These are phyloP conservation scores for Aporophyla nigra DNA, from an alignment of 2,888 invertebrate species.

Conservation along the genomic window DNA sequence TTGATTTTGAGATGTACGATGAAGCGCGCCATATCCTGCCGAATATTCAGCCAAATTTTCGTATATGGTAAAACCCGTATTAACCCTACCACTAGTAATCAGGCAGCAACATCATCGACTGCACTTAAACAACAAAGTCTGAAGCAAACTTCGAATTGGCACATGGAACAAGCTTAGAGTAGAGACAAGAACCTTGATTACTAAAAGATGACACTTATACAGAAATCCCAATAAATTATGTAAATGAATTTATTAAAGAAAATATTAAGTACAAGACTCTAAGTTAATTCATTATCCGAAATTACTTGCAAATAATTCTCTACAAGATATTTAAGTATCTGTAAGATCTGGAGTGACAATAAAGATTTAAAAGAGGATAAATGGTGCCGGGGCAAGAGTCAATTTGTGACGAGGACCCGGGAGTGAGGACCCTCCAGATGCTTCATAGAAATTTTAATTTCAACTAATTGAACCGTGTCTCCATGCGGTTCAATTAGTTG, in stretches of 20 bases:
- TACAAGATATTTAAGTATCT: conserved; percentile 36
- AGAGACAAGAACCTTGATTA: not conserved
- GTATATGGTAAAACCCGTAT: no score
- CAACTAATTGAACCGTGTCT: conserved; percentile 51
- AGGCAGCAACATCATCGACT: not conserved
- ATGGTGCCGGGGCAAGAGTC: conserved; percentile 51
- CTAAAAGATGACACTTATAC: no score
- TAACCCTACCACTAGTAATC: no score
- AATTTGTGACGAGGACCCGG: conserved; percentile 53
- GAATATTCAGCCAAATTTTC: no score
- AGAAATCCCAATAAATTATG: conserved; percentile 1
- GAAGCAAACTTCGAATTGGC: no score
- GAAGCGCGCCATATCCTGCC: no score
- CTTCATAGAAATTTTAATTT: conserved; percentile 62
- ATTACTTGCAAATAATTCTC: conserved; percentile 38
- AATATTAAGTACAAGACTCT: conserved; percentile 2
- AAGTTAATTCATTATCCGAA: conserved; percentile 38
- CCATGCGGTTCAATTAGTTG: no score
- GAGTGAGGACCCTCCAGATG: conserved; percentile 43
- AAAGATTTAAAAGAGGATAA: conserved; percentile 55
- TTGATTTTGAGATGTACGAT: no score
- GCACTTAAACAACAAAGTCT: no score
- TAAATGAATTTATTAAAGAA: not conserved
- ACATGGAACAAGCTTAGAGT: not conserved
- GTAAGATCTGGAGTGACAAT: conserved; percentile 54